phyloP scores from a whole-genome alignment of 2,113 vertebrate genomes.

The Hyperopisus bebe region DNA sequence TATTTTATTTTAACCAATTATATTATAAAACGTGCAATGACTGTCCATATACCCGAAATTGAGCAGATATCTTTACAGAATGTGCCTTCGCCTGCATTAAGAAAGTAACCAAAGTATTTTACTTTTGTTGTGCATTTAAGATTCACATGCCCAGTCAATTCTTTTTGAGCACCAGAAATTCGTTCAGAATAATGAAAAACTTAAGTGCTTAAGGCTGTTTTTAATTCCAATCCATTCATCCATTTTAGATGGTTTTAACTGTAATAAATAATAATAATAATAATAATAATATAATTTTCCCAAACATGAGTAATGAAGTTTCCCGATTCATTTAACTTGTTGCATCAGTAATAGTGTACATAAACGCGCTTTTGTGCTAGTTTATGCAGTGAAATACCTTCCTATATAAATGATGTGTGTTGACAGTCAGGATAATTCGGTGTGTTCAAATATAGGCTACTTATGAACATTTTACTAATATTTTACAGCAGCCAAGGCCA shows the following conservation, averaged over 20 bases:
- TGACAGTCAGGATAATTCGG: neutral
- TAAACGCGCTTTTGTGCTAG: neutral
- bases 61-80: neutral
- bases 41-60: neutral
- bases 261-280: neutral
- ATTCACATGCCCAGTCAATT: neutral
- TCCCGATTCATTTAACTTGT: neutral
- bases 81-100: neutral
- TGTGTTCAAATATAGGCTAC: neutral
- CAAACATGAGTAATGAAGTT: neutral
- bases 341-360: neutral
- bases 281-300: neutral
- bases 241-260: neutral
- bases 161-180: neutral
- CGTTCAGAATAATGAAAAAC: neutral
- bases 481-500: neutral
- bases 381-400: neutral
- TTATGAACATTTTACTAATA: neutral
- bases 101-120: neutral
- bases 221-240: neutral
- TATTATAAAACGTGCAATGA: neutral
- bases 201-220: neutral
- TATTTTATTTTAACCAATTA: neutral
- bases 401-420: neutral
- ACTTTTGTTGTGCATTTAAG: neutral